Evolutionary conservation across 2,888 invertebrate genomes (phyloP).

Genomic region (Dascillus cervinus): DNA sequence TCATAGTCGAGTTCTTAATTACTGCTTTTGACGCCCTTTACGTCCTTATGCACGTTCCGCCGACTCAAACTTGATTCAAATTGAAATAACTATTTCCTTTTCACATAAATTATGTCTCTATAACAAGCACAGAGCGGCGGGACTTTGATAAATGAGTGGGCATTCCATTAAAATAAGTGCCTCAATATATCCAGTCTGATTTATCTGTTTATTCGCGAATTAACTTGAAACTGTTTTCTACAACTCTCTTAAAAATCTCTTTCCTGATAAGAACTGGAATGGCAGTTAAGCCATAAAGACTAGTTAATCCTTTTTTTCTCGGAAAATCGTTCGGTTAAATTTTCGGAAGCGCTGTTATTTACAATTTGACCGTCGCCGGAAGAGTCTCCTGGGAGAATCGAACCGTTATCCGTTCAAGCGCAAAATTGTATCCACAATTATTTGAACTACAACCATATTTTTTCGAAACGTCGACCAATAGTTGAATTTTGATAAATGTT

Average conservation of each 20-base stretch:
- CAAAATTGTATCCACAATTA: too few relatives aligned
- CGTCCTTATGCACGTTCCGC: conserved; percentile 36
- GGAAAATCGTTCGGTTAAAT: too few relatives aligned
- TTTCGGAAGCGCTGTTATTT: too few relatives aligned
- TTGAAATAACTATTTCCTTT: conserved; percentile 40
- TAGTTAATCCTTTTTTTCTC: too few relatives aligned
- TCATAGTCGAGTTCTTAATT: conserved; percentile 40
- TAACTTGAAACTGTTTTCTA: conserved; percentile 27
- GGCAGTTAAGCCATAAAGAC: too few relatives aligned
- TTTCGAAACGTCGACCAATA: too few relatives aligned
- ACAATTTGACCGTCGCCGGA: too few relatives aligned
- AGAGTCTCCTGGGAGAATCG: too few relatives aligned
- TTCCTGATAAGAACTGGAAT: too few relatives aligned
- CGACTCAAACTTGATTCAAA: conserved; percentile 35
- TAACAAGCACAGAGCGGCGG: conserved; percentile 34
- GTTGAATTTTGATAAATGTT: too few relatives aligned
- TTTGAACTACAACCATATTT: too few relatives aligned
- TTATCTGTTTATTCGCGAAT: conserved; percentile 39
- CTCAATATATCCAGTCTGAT: conserved; percentile 38
- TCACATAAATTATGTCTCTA: conserved; percentile 39
- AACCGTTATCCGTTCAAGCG: too few relatives aligned
- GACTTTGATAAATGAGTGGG: conserved; percentile 39
- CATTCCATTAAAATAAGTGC: conserved; percentile 42
- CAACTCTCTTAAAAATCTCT: conserved; percentile 19
- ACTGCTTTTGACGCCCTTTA: conserved; percentile 22